Evolutionary conservation across 1,140 invertebrate genomes (phyloP), one percentile per base, ranked within the genome.

Genomic region (Listronotus bonariensis): DNA sequence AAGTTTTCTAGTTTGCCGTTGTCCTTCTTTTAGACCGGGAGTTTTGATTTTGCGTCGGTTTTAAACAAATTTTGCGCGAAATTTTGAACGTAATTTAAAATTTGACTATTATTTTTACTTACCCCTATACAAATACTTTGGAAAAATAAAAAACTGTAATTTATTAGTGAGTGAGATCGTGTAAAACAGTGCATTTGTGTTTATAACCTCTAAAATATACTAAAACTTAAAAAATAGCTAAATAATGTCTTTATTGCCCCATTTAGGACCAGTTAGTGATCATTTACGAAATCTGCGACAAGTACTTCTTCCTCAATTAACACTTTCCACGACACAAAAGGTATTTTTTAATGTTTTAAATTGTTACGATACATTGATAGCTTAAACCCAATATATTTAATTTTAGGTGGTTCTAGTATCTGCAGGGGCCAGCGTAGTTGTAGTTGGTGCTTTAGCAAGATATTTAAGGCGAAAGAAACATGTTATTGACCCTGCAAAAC

Each of bases 371-470:
- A 7, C 34, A 26, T 38, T 42, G 20, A 26, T 48, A n/a, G 3
- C 42, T 45, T 40, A 31, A 18, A 14, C 48, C 26, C 9, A 20
- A 43, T 36, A 6, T 52, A 38, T 52, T 65, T 66, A 34, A 14
- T 68, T 65, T 41, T 32, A 83, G 82, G 75, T 83, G 49, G 74
- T 82, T 31, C 62, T 83, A 38, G 73, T 83, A 46, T 82, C 82
- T 8, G 67, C 83, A 38, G 78, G 80, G 14, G 80, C 82, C 9
- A 79, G 86, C 75, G 82, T 86, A 52, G 80, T 84, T 6, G 79
- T 87, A 1, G 81, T 88, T 34, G 84, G 86, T 34, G 81, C 87
- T 2, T 72, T 88, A 2, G 86, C 87, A 12, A 81, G 82, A 51
- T 87, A 85, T 72, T 76, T 88, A 60, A 80, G 85, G 14, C 81